phyloP scores from a whole-genome alignment of 1,140 invertebrate species.

The Andricus grossulariae region DNA sequence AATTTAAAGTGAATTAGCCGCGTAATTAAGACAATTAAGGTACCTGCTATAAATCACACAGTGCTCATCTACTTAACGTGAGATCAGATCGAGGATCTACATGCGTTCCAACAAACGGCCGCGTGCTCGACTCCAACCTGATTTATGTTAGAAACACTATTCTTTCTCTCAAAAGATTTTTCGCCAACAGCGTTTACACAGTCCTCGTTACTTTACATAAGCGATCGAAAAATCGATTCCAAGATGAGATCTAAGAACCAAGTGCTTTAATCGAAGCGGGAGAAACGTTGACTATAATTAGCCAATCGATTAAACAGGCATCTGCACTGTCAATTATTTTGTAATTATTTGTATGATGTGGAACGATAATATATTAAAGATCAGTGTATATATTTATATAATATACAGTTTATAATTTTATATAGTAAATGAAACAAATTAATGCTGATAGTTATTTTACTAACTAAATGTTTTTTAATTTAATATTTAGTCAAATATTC shows the following conservation, averaged over 20 bases:
- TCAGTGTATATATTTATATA: background rate
- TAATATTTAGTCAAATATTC: too few relatives aligned
- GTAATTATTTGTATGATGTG: conserved; percentile 4
- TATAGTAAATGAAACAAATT: too few relatives aligned
- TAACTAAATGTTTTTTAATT: too few relatives aligned
- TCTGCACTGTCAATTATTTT: conserved; percentile 9
- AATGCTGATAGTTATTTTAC: too few relatives aligned
- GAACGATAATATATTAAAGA: background rate
- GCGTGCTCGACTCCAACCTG: conserved; percentile 62
- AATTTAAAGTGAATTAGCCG: conserved; percentile 57
- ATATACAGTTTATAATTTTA: too few relatives aligned
- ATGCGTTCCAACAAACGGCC: conserved; percentile 62
- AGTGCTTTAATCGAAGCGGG: background rate
- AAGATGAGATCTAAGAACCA: background rate
- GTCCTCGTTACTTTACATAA: background rate
- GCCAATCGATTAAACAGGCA: conserved; percentile 13
- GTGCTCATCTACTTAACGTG: conserved; percentile 66
- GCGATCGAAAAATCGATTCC: background rate
- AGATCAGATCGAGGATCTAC: conserved; percentile 66
- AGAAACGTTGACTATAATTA: conserved; percentile 8
- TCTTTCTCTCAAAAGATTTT: conserved; percentile 14
- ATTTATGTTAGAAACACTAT: conserved; percentile 56
- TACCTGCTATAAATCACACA: conserved; percentile 69
- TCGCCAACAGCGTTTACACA: background rate
- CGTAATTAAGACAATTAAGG: conserved; percentile 72